phyloP scores from a whole-genome alignment of 1,140 invertebrate species.

The Melitaea cinxia region DNA sequence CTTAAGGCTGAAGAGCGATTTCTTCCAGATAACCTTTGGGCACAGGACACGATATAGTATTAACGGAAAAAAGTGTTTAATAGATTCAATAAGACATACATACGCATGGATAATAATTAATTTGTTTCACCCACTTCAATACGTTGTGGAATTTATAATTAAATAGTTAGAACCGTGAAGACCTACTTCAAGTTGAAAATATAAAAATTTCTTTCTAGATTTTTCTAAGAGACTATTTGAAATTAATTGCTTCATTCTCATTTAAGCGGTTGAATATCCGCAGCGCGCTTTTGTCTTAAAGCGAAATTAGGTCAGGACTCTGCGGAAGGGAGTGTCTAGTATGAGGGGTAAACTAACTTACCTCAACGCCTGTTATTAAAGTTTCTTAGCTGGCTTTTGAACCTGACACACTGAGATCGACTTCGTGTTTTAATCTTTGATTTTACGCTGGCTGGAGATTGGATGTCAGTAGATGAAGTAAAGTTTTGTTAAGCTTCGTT shows the following conservation, averaged over 20 bases:
- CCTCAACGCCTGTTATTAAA: not conserved
- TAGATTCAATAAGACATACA: too few species aligned
- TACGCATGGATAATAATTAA: too few species aligned
- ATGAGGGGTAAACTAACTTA: not conserved
- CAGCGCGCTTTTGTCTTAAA: not conserved
- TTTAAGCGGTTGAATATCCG: not conserved
- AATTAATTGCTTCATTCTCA: not conserved
- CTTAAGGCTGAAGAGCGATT: too few species aligned
- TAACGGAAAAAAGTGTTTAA: too few species aligned
- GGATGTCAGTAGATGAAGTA: not conserved
- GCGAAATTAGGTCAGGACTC: constrained; percentile 3
- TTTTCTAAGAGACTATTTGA: not conserved
- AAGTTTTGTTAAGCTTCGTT: too few species aligned
- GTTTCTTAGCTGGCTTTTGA: not conserved
- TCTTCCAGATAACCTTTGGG: too few species aligned
- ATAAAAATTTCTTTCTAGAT: not conserved
- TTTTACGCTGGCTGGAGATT: not conserved
- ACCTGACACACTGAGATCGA: not conserved
- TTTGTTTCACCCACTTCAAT: too few species aligned
- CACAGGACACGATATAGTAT: too few species aligned
- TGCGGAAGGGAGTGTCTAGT: not conserved
- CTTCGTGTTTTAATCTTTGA: not conserved
- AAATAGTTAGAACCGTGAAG: too few species aligned
- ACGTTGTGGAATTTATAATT: too few species aligned
- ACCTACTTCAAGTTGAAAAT: too few species aligned